Evolutionary conservation across 2,797 vertebrate genomes (phyloP).

Genomic region (Sylvia borin): DNA sequence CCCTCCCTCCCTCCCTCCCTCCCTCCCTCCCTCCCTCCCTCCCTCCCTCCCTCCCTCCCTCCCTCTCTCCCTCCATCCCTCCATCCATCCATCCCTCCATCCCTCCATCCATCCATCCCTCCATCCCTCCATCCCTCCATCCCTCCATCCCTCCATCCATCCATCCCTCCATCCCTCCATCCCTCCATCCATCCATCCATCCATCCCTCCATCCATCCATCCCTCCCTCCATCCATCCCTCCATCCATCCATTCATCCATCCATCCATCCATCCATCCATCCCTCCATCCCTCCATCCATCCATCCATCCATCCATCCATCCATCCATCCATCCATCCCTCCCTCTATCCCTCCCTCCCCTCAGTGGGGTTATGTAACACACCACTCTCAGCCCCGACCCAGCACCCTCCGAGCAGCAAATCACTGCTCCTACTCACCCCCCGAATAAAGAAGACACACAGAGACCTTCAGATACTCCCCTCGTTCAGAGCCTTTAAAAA

Average conservation of each 20-base stretch:
- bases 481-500: not conserved
- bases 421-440: not conserved
- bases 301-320: too few species aligned
- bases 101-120: too few species aligned
- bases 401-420: not conserved
- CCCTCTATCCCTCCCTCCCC: not conserved
- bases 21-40: not conserved
- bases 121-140: not conserved
- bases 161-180: too few species aligned
- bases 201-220: too few species aligned
- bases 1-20: too few species aligned
- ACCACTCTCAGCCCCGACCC: not conserved
- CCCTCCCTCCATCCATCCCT: not conserved
- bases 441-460: not conserved
- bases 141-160: too few species aligned
- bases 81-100: not conserved
- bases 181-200: not conserved
- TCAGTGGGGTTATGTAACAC: not conserved
- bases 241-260: too few species aligned
- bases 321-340: too few species aligned
- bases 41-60: not conserved
- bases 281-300: not conserved
- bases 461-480: not conserved
- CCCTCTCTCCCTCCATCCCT: too few species aligned
- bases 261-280: too few species aligned